Evolutionary conservation across 2,888 invertebrate species (phyloP).

Genomic region (Cataglyphis cursor): DNA sequence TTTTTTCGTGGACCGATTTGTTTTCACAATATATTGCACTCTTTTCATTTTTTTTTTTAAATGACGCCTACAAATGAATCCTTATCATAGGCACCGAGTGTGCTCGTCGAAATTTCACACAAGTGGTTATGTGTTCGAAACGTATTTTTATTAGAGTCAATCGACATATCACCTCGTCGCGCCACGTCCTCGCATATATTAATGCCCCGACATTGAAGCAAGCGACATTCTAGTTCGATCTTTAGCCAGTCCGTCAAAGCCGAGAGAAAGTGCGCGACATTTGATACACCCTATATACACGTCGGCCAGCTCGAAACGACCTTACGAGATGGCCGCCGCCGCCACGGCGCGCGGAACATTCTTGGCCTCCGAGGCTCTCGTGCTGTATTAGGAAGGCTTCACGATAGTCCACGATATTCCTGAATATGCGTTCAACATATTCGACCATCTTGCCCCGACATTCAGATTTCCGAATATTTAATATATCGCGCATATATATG

Average conservation of each 20-base stretch:
- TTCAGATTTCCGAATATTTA: constrained; percentile 15
- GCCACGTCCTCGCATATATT: background rate
- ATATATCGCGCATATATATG: background rate
- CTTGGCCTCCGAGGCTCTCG: constrained; percentile 41
- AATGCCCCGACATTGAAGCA: constrained; percentile 41
- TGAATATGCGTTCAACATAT: background rate
- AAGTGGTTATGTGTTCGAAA: background rate
- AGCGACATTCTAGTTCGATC: constrained; percentile 37
- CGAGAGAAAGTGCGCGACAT: constrained; percentile 51
- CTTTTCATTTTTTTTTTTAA: background rate
- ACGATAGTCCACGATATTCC: constrained; percentile 6
- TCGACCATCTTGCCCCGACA: background rate
- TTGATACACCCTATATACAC: constrained; percentile 54
- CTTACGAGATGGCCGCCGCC: constrained; percentile 50
- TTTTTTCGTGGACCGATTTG: background rate
- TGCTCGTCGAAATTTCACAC: background rate
- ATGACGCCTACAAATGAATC: background rate
- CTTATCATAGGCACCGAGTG: background rate
- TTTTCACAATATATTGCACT: background rate
- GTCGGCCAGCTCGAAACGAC: constrained; percentile 53
- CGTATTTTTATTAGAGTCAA: background rate
- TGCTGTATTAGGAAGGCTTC: constrained; percentile 50
- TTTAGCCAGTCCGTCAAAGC: constrained; percentile 15
- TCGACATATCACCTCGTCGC: background rate
- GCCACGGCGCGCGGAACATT: constrained; percentile 35